Conservation (phyloP, 2,888 invertebrate species). For the Alcis repandata region DNA sequence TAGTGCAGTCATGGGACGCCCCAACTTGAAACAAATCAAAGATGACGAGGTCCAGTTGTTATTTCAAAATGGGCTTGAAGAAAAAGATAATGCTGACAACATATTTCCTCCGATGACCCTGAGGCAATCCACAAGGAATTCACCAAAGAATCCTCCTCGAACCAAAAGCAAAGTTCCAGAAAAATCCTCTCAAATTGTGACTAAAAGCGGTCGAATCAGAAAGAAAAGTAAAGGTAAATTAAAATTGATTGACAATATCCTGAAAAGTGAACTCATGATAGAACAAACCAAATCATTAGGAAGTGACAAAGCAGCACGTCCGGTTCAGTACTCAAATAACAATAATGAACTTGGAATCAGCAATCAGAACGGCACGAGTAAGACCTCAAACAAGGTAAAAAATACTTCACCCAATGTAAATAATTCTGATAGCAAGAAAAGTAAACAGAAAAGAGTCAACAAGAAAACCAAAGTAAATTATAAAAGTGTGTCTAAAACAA, state of each 20-base stretch:
- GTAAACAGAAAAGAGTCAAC: slow-evolving; percentile 37
- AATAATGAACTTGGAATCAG: slow-evolving; percentile 79
- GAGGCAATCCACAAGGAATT: slow-evolving; percentile 30
- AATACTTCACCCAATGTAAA: slow-evolving; percentile 27
- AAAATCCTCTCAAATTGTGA: slow-evolving; percentile 46
- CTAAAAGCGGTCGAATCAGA: slow-evolving; percentile 60
- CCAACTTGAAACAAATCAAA: slow-evolving; percentile 51
- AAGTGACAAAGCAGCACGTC: slow-evolving; percentile 31
- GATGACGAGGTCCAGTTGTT: slow-evolving; percentile 60
- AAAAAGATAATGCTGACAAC: slow-evolving; percentile 51
- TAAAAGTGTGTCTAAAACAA: slow-evolving; percentile 43
- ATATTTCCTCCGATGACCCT: slow-evolving; percentile 32
- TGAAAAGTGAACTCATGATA: slow-evolving; percentile 75
- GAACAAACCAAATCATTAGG: slow-evolving; percentile 48
- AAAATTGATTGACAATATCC: slow-evolving; percentile 67
- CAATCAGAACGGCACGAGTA: slow-evolving; percentile 62
- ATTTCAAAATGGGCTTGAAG: slow-evolving; percentile 60
- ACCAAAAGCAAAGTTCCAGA: slow-evolving; percentile 25
- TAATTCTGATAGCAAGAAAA: slow-evolving; percentile 34
- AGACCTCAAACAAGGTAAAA: slow-evolving; percentile 29
- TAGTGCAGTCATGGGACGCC: slow-evolving; percentile 54
- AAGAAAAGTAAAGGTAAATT: slow-evolving; percentile 61
- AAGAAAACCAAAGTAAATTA: slow-evolving; percentile 38
- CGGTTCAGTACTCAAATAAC: slow-evolving; percentile 62
- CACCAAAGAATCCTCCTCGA: slow-evolving; percentile 11